Evolutionary conservation across 2,113 vertebrate genomes (phyloP).

Genomic region (Pelmatolapia mariae): DNA sequence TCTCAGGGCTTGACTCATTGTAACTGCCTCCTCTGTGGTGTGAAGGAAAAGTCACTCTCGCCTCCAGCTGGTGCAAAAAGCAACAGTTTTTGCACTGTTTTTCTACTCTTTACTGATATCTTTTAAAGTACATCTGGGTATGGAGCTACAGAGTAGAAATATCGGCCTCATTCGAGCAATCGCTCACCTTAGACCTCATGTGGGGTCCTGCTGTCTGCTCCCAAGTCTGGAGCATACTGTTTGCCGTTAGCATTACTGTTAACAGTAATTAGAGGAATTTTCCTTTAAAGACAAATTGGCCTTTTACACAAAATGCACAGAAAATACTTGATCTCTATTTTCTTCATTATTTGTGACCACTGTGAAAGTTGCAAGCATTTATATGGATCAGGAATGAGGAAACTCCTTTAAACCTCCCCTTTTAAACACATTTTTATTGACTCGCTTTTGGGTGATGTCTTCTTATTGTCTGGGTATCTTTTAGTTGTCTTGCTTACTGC

Average conservation of each 20-base stretch:
- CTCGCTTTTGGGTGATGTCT: not conserved
- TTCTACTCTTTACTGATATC: not conserved
- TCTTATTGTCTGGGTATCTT: not conserved
- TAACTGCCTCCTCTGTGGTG: not conserved
- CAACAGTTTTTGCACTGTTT: not conserved
- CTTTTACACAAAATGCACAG: not conserved
- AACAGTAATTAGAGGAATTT: not conserved
- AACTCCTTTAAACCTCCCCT: not conserved
- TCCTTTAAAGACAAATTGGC: not conserved
- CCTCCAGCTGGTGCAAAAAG: not conserved
- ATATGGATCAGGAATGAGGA: not conserved
- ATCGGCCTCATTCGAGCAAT: not conserved
- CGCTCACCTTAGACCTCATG: not conserved
- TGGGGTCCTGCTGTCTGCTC: not conserved
- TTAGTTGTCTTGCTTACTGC: not conserved
- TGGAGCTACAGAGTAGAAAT: not conserved
- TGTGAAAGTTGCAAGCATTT: not conserved
- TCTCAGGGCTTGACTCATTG: not conserved
- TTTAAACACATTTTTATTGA: not conserved
- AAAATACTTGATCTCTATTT: not conserved
- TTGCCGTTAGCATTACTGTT: not conserved
- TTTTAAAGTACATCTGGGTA: not conserved
- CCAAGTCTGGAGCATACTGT: not conserved
- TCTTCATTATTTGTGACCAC: not conserved
- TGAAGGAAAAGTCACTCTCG: not conserved